Base-by-base conservation (phyloP, 2,888 invertebrate genomes). In the Proisotoma minuta region DNA sequence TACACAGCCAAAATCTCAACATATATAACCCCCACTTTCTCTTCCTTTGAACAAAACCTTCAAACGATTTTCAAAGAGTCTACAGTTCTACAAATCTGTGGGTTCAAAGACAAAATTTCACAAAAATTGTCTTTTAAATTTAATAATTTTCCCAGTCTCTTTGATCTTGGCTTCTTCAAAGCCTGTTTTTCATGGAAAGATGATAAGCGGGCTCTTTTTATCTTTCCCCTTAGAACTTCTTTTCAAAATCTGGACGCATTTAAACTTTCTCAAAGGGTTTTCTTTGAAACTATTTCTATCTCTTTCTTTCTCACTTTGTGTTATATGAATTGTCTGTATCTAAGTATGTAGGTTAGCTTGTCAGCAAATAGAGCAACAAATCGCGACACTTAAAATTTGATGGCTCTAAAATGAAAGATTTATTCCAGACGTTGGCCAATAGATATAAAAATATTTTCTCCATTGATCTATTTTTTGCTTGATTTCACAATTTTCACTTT, bases 91-190 rank as follows among this genome's bases (percentile, higher is more conserved):
- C 57, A 63, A 62, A 58, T 56, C 57, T 63, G 60, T 59, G 63
- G 60, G 58, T 63, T 66, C 61, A 63, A 66, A 66, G 63, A 63
- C 53, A 60, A 49, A 40, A 49, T 63, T 57, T 60, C 20, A 57
- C 27, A 56, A 61, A 63, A 59, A 60, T 34, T 62, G 54, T 56
- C 57, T 66, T 63, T 61, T 51, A 66, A 66, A 63, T 66, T 66
- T 66, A 66, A 66, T 66, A 66, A 63, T 66, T 66, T 66, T 57
- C 50, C 20, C 34, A 48, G 53, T 26, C 29, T 24, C 61, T 63
- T 66, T 66, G 59, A 66, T 63, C 63, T 66, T 50, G 15, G 18
- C 26, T 59, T 48, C 23, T 39, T 56, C 56, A 56, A 56, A 56
- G 56, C 43, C 15, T 56, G 56, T 56, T 56, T 56, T 52, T 56